These are phyloP conservation scores for Linnaemya vulpina DNA, from an alignment of 2,888 invertebrate species.

Conservation along the genomic window DNA sequence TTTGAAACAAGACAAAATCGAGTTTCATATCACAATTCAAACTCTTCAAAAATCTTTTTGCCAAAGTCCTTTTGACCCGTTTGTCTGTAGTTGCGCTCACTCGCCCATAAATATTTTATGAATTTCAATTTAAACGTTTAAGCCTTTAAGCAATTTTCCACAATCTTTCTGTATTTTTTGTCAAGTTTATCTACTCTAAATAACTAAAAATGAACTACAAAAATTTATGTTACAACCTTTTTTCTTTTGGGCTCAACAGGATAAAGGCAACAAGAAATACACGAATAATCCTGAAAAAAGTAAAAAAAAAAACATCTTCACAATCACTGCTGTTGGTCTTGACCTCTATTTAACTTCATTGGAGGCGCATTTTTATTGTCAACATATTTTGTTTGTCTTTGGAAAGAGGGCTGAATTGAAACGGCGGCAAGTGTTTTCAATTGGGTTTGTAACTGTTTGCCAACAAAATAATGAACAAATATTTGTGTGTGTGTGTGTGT, in stretches of 20 bases:
- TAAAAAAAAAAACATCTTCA: slow-evolving; percentile 20
- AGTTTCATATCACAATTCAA: not conserved
- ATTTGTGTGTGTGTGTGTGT: not conserved
- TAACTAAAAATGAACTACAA: not conserved
- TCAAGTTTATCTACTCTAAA: not conserved
- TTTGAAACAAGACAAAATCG: too few relatives aligned
- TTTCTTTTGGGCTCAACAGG: not conserved
- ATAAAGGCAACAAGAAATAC: not conserved
- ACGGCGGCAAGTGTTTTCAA: slow-evolving; percentile 7
- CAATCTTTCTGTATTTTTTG: not conserved
- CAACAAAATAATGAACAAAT: not conserved
- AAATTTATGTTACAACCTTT: slow-evolving; percentile 9
- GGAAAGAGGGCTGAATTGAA: not conserved
- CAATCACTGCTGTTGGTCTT: not conserved
- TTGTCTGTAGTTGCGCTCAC: not conserved
- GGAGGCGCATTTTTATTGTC: slow-evolving; percentile 7
- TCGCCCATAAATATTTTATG: not conserved
- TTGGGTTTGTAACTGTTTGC: slow-evolving; percentile 25
- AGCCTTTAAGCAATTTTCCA: not conserved
- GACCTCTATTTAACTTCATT: slow-evolving; percentile 48
- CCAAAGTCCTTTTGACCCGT: not conserved
- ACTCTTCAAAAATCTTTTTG: not conserved
- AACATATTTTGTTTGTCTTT: not conserved
- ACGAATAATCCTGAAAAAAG: slow-evolving; percentile 31
- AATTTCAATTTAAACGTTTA: slow-evolving; percentile 5